Percentiles rank a stretch among this genome's conserved stretches.
These are phyloP conservation scores for Euschistus heros DNA, from an alignment of 1,140 invertebrate species.

Conservation along the genomic window DNA sequence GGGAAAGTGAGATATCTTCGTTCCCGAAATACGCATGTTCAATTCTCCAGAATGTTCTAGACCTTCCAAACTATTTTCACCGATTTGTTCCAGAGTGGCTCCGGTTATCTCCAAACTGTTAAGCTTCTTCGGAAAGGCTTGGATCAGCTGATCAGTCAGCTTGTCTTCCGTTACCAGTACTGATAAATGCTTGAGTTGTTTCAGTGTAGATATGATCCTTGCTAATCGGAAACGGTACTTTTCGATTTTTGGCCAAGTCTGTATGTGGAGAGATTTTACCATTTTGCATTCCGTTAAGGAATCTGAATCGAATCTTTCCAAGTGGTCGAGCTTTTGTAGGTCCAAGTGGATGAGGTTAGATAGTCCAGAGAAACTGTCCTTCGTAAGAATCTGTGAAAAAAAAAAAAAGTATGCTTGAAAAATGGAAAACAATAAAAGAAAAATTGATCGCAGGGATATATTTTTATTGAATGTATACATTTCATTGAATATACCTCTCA, in stretches of 20 bases:
- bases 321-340: slow-evolving; percentile 31
- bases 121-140: slow-evolving; percentile 55
- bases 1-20: slow-evolving; percentile 61
- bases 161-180: slow-evolving; percentile 61
- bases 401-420: slow-evolving; percentile 1
- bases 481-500: too few species aligned
- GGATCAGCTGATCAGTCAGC: slow-evolving; percentile 39
- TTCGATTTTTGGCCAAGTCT: slow-evolving; percentile 52
- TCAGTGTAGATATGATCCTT: slow-evolving; percentile 44
- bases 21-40: slow-evolving; percentile 60
- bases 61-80: slow-evolving; percentile 54
- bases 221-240: slow-evolving; percentile 50
- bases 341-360: slow-evolving; percentile 33
- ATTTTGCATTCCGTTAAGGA: slow-evolving; percentile 30
- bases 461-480: not conserved
- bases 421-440: too few species aligned
- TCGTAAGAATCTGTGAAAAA: slow-evolving; percentile 33
- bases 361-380: slow-evolving; percentile 35
- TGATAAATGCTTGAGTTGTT: slow-evolving; percentile 47
- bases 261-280: slow-evolving; percentile 39
- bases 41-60: slow-evolving; percentile 51
- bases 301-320: slow-evolving; percentile 36
- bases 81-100: slow-evolving; percentile 51
- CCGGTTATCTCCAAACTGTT: slow-evolving; percentile 70
- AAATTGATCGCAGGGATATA: not conserved